These are phyloP conservation scores for Sussaba pulchella DNA, from an alignment of 2,888 invertebrate genomes.

Conservation along the genomic window DNA sequence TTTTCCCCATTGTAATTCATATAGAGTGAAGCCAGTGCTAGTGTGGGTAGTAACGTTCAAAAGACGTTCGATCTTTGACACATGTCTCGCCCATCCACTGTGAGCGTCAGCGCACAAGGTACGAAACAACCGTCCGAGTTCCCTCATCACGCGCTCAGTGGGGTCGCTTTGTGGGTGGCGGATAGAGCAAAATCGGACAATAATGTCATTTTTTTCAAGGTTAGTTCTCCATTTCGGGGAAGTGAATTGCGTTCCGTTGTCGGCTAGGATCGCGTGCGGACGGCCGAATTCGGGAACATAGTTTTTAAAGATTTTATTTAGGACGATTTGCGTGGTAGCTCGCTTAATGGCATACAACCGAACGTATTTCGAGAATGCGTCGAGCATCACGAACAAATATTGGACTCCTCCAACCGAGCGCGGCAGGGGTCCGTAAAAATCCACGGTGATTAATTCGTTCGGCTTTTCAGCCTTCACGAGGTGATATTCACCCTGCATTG, in stretches of 20 bases:
- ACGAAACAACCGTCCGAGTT: no score
- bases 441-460: constrained; percentile 44
- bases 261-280: not conserved
- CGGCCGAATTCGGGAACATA: not conserved
- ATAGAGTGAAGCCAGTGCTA: no score
- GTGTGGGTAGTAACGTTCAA: no score
- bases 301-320: not conserved
- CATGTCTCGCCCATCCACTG: no score
- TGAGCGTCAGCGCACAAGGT: no score
- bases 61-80: no score
- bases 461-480: constrained; percentile 18
- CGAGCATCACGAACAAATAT: constrained; percentile 13
- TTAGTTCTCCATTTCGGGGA: not conserved
- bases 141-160: no score
- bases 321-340: constrained; percentile 6
- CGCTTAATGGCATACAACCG: constrained; percentile 30
- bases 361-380: constrained; percentile 24
- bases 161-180: no score
- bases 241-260: not conserved
- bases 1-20: not conserved
- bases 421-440: constrained; percentile 57
- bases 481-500: constrained; percentile 10
- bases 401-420: constrained; percentile 32
- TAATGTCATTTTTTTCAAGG: not conserved
- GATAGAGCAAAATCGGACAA: not conserved